Evolutionary conservation across 2,888 invertebrate genomes (phyloP).

Genomic region (Dascillus cervinus): DNA sequence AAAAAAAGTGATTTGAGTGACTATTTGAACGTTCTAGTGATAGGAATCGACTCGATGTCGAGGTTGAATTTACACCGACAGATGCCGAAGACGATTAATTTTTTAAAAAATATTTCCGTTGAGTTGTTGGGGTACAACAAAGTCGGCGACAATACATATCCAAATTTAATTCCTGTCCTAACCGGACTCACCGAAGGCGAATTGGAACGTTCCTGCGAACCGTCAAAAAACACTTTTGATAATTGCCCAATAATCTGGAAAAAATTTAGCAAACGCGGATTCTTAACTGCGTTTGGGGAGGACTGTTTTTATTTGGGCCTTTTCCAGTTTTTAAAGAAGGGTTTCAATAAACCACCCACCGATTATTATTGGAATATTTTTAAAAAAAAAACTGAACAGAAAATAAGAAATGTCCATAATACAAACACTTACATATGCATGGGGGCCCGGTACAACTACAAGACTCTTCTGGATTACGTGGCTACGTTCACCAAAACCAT

Average conservation of each 20-base stretch:
- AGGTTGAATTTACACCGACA: slow-evolving; percentile 77
- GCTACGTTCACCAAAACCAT: slow-evolving; percentile 55
- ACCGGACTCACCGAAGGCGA: slow-evolving; percentile 63
- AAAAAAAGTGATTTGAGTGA: slow-evolving; percentile 9
- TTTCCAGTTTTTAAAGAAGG: slow-evolving; percentile 72
- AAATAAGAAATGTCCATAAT: slow-evolving; percentile 57
- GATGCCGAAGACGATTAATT: slow-evolving; percentile 64
- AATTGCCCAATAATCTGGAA: slow-evolving; percentile 81
- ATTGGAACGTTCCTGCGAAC: slow-evolving; percentile 57
- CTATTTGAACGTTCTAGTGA: slow-evolving; percentile 71
- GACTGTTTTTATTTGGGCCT: slow-evolving; percentile 72
- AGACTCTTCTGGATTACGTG: slow-evolving; percentile 65
- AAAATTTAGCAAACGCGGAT: slow-evolving; percentile 62
- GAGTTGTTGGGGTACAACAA: slow-evolving; percentile 87
- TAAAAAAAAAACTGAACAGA: slow-evolving; percentile 57
- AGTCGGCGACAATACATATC: slow-evolving; percentile 90
- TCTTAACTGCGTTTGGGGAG: slow-evolving; percentile 73
- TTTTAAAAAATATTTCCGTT: slow-evolving; percentile 53
- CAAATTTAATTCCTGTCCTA: slow-evolving; percentile 76
- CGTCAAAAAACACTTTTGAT: slow-evolving; percentile 52
- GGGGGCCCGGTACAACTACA: slow-evolving; percentile 60
- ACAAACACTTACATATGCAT: slow-evolving; percentile 63
- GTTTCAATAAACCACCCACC: slow-evolving; percentile 72
- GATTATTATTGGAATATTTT: slow-evolving; percentile 79
- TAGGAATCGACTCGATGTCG: slow-evolving; percentile 83